phyloP scores from a whole-genome alignment of 2,797 vertebrate species.

The Parotocinclus haroldoi region DNA sequence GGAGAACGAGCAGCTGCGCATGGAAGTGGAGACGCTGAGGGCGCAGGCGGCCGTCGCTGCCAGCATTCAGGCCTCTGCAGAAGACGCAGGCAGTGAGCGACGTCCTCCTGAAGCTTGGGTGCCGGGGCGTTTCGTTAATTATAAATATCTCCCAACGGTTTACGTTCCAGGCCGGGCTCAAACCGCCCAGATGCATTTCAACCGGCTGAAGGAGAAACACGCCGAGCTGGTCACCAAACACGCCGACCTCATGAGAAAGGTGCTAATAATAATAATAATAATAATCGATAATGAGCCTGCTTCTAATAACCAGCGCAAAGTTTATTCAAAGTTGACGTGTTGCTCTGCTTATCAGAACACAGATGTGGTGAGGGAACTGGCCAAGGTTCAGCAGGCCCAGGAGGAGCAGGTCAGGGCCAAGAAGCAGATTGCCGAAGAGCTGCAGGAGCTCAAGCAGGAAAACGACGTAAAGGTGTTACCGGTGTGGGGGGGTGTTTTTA shows the following conservation, averaged over 20 bases:
- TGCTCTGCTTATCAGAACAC: slow-evolving; percentile 37
- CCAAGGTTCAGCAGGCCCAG: slow-evolving; percentile 25
- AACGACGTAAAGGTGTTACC: slow-evolving; percentile 50
- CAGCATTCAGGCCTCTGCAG: slow-evolving; percentile 84
- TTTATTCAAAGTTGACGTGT: neutral
- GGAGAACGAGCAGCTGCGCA: slow-evolving; percentile 83
- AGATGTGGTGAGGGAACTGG: slow-evolving; percentile 40
- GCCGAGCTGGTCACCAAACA: slow-evolving; percentile 91
- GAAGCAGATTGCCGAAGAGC: slow-evolving; percentile 64
- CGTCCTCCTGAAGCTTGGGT: neutral
- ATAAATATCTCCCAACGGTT: neutral
- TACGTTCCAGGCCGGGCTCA: slow-evolving; percentile 80
- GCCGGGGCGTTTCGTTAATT: neutral
- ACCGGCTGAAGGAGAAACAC: slow-evolving; percentile 92
- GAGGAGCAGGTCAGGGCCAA: slow-evolving; percentile 69
- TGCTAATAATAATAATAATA: slow-evolving; percentile 42
- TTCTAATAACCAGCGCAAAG: neutral
- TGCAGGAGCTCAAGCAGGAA: slow-evolving; percentile 68
- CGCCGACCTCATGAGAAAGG: slow-evolving; percentile 90
- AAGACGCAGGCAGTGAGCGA: slow-evolving; percentile 86
- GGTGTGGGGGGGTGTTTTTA: no score
- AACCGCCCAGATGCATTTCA: slow-evolving; percentile 86
- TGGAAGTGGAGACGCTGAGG: slow-evolving; percentile 83
- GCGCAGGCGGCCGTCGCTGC: slow-evolving; percentile 73
- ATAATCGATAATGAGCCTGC: no score